Base-by-base conservation (phyloP, 1,140 invertebrate species). In the Drosophila subpulchrella region DNA sequence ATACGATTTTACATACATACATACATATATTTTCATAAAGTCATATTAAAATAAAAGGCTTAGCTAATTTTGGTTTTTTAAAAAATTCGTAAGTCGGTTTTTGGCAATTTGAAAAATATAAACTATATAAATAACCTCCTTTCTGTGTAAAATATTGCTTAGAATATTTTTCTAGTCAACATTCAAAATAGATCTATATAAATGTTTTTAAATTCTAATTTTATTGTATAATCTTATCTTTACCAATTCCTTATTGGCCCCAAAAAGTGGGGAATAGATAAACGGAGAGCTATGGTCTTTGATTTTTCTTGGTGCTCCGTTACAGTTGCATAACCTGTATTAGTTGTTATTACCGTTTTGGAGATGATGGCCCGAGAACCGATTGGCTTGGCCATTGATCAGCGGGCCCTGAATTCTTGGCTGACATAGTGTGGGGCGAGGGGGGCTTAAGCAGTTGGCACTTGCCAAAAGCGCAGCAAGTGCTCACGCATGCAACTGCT, bases 311-410 rank as follows among this genome's bases (percentile, higher is more conserved):
- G 61, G 57, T 61, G 65, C 62, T 53, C 55, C 67, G 72, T 75
- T 72, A 62, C 81, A 84, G 82, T 85, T 86, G 82, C 82, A 86
- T 88, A 86, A 86, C 82, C 82, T 86, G 82, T 88, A 86, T 86
- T 86, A 86, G 82, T 88, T 86, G 82, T 86, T 88, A 82, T 88
- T 86, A 86, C 82, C 82, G 82, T 86, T 86, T 86, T 81, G 67
- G 62, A 60, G 60, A 47, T 54, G 59, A 81, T 81, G 62, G 73
- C 63, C 73, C 60, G 50, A 62, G 80, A 68, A 65, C 39, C 60
- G 50, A 79, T 61, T 63, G 68, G 62, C 27, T 50, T 76, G 67
- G 58, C 82, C 82, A 86, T 82, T 72, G 83, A 82, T 78, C 62
- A 68, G 78, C 67, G 41, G 50, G 57, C 71, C 71, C 71, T 74